Evolutionary conservation across 2,888 invertebrate species (phyloP).

Genomic region (Thereva unica): DNA sequence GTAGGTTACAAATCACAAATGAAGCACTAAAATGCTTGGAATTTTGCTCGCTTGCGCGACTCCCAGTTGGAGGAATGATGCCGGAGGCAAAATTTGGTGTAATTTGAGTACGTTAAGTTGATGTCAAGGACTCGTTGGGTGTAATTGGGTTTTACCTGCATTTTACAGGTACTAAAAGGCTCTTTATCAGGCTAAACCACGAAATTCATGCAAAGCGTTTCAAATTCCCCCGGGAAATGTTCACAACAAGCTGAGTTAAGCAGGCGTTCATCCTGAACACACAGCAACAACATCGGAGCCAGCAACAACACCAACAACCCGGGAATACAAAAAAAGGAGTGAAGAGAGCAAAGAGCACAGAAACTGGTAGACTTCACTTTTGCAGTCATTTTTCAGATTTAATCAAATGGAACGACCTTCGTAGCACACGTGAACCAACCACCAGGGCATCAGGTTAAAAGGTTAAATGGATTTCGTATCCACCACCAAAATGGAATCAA

Average conservation of each 20-base stretch:
- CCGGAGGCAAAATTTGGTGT: no score
- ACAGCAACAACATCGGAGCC: no score
- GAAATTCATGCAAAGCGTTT: slow-evolving; percentile 24
- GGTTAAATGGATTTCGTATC: no score
- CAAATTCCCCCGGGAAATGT: slow-evolving; percentile 20
- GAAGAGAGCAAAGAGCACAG: no score
- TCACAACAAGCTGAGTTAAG: slow-evolving; percentile 9
- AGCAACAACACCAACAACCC: no score
- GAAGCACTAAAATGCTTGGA: slow-evolving; percentile 12
- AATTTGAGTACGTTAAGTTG: neutral
- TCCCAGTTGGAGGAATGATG: no score
- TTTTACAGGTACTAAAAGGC: neutral
- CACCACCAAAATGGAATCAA: no score
- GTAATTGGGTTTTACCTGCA: slow-evolving; percentile 28
- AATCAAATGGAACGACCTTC: slow-evolving; percentile 26
- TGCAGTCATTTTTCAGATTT: slow-evolving; percentile 26
- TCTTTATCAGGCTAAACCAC: slow-evolving; percentile 2
- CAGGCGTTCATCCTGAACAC: neutral
- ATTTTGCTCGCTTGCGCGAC: neutral
- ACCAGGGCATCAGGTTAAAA: no score
- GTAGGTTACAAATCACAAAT: slow-evolving; percentile 31
- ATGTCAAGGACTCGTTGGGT: slow-evolving; percentile 13
- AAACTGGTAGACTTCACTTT: slow-evolving; percentile 16
- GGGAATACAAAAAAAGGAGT: no score
- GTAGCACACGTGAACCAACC: neutral